These are phyloP conservation scores for Cyrtorhinus lividipennis DNA, from an alignment of 1,140 invertebrate species.

Conservation along the genomic window DNA sequence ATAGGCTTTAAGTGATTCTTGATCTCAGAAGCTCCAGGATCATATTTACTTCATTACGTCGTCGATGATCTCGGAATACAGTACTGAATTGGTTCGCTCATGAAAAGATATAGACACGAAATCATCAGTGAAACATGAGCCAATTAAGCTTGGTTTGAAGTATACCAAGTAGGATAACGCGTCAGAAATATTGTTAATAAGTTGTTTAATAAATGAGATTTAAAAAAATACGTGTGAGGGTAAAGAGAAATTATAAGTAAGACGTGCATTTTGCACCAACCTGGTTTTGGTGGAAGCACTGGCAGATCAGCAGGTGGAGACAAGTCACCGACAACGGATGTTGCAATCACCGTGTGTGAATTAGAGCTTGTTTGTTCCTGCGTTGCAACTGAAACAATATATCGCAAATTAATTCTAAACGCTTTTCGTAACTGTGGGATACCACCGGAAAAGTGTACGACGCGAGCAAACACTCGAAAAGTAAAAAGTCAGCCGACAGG, in stretches of 20 bases:
- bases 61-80: no score
- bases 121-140: neutral
- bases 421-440: no score
- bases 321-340: neutral
- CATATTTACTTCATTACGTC: no score
- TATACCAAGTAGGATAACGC: neutral
- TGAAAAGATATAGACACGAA: neutral
- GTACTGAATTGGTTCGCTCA: no score
- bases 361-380: neutral
- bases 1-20: no score
- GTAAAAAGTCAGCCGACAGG: no score
- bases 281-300: slow-evolving; percentile 13
- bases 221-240: neutral
- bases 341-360: slow-evolving; percentile 4
- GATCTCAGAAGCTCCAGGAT: no score
- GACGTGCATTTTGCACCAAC: neutral
- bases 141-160: neutral
- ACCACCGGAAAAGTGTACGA: no score
- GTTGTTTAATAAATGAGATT: neutral
- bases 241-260: neutral
- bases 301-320: neutral
- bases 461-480: no score
- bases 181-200: neutral
- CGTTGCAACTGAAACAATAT: neutral
- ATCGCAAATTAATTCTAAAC: no score